Evolutionary conservation across 2,888 invertebrate genomes (phyloP), one percentile per base, ranked within the genome.

Genomic region (Malacosoma neustria): DNA sequence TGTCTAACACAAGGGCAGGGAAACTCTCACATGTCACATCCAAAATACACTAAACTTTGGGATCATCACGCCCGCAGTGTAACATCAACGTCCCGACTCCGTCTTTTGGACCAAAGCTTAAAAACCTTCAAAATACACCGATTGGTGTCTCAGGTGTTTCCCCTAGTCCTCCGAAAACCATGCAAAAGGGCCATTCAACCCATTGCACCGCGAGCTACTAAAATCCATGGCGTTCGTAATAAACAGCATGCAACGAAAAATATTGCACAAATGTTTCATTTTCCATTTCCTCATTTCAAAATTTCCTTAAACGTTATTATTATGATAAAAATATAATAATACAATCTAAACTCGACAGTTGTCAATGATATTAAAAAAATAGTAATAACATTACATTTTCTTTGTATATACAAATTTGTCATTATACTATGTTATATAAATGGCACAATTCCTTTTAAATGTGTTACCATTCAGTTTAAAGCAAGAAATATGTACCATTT

Each of bases 401-500:
- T n/a, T n/a, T 22, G 9, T 75, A 79, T 81, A 56, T 81, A 82
- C 80, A 84, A 65, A 56, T 68, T 72, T 70, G 58, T 71, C 61
- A 68, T 65, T 69, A 52, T 60, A 67, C 57, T 64, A 65, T 42
- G 44, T 42, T 45, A 54, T 69, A 66, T 45, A 46, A 61, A 82
- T 84, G 82, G 81, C 82, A 82, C 79, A 63, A 74, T 76, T 75
- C 69, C 72, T 72, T 71, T 63, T 68, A 64, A 75, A 77, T 67
- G 71, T 51, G 59, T 47, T 39, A 46, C 49, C 59, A 67, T 66
- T 61, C 55, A 39, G 40, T 56, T 63, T 61, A 62, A 63, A 65
- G 61, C 60, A 61, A 68, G 68, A 74, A 73, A 73, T 73, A 75
- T 70, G 74, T 75, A 74, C 72, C 77, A 65, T 62, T 50, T 40